Conservation (phyloP, 2,888 invertebrate species). For the Perithous albicinctus region DNA sequence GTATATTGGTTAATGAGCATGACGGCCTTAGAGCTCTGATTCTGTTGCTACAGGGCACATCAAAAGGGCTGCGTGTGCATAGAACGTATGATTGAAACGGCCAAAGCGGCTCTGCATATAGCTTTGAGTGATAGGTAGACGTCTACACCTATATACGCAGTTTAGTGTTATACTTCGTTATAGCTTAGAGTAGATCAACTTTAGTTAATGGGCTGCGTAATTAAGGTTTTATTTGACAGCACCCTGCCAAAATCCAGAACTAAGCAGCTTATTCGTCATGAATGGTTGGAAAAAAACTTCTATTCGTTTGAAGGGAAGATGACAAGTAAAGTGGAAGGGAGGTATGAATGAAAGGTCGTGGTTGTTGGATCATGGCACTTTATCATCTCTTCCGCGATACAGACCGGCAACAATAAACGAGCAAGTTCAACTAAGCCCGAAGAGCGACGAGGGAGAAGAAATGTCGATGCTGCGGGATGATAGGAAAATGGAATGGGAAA, state of each 20-base stretch:
- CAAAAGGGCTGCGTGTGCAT: conserved; percentile 11
- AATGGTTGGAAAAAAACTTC: neutral
- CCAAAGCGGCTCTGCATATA: neutral
- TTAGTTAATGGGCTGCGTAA: conserved; percentile 33
- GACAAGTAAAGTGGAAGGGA: conserved; percentile 7
- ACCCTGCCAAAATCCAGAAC: neutral
- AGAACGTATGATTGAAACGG: conserved; percentile 2
- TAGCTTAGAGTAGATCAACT: conserved; percentile 1
- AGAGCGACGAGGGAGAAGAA: conserved; percentile 22
- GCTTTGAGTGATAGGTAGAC: conserved; percentile 3
- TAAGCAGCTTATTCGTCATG: neutral
- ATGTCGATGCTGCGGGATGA: conserved; percentile 24
- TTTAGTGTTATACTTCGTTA: neutral
- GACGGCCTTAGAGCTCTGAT: neutral
- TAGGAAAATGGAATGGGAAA: conserved; percentile 22
- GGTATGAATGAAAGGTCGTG: conserved; percentile 17
- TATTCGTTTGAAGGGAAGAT: neutral
- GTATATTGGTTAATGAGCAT: neutral
- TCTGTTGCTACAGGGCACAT: neutral
- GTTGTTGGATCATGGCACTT: conserved; percentile 41
- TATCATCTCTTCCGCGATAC: conserved; percentile 47
- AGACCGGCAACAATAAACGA: conserved; percentile 49
- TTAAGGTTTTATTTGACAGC: conserved; percentile 8
- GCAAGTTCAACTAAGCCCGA: conserved; percentile 19
- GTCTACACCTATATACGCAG: neutral